phyloP scores from a whole-genome alignment of 2,797 vertebrate genomes.

The Tamandua tetradactyla region DNA sequence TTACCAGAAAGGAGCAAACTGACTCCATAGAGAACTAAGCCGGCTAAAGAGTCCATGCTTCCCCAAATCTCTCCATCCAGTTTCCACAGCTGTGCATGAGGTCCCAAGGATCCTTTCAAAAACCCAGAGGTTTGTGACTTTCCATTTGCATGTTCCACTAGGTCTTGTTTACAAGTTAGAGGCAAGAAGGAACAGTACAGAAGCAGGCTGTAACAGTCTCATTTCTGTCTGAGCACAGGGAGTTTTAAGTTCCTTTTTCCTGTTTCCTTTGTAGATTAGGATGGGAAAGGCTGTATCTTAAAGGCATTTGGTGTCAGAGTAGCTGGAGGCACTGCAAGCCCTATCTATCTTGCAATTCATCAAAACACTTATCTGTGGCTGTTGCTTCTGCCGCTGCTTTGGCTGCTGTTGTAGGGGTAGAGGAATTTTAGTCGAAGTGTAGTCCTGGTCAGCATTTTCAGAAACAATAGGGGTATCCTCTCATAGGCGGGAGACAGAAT shows the following conservation, averaged over 20 bases:
- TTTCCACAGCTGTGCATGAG: constrained; percentile 82
- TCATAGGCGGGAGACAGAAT: constrained; percentile 73
- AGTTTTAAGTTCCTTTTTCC: constrained; percentile 95
- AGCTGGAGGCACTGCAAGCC: constrained; percentile 78
- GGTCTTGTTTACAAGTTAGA: constrained; percentile 80
- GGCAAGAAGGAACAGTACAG: constrained; percentile 77
- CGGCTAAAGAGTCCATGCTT: constrained; percentile 87
- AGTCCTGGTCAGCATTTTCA: constrained; percentile 83
- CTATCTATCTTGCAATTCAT: constrained; percentile 80
- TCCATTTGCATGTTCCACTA: constrained; percentile 70
- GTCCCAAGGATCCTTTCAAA: constrained; percentile 76
- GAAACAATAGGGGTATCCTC: constrained; percentile 85
- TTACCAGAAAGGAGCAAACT: constrained; percentile 87
- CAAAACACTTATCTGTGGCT: constrained; percentile 81
- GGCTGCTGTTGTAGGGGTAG: constrained; percentile 64
- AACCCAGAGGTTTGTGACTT: constrained; percentile 55
- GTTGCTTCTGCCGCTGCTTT: constrained; percentile 68
- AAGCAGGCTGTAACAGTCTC: constrained; percentile 84
- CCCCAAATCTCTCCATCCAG: constrained; percentile 88
- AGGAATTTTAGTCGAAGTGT: constrained; percentile 72
- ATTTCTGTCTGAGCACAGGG: constrained; percentile 90
- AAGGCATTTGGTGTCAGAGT: constrained; percentile 87
- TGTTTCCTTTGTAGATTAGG: constrained; percentile 94
- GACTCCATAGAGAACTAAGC: constrained; percentile 84
- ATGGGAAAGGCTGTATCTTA: constrained; percentile 91